Base-by-base conservation (phyloP, 1,140 invertebrate genomes). In the Bombus pyrosoma region DNA sequence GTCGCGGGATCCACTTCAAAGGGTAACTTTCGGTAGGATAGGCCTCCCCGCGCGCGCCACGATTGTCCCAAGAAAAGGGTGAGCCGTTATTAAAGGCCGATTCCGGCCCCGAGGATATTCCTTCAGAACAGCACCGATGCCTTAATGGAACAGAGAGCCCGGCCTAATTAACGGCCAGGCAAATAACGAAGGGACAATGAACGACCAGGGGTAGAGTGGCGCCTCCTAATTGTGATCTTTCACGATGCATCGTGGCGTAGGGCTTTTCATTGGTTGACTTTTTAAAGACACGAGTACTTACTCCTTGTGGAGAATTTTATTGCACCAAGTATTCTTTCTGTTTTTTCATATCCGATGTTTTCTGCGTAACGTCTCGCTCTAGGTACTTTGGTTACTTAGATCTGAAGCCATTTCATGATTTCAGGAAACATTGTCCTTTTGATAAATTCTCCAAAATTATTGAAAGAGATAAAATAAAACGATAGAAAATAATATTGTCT, bases 21-120 rank as follows among this genome's bases (percentile, higher is more conserved):
- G 89, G 79, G 82, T 47, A 87, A 90, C 86, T 90, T 90, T 86
- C 78, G 82, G 79, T 68, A 81, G 82, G 68, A 81, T 77, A 32
- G 37, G 37, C 79, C 77, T 71, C 68, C 71, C 34, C 47, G 47
- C 18, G 47, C 47, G 47, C 47, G 18, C 75, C 47, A 79, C 87
- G 89, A 90, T 87, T 90, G 79, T 90, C 89, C 79, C 84, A 82
- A 90, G 88, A 89, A 90, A 90, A 87, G 88, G 86, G 79, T 90
- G 88, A 81, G 85, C 81, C 83, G 79, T 90, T 89, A 89, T 90
- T 86, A 90, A 90, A 90, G 89, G 86, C 32, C 77, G 86, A 85
- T 90, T 90, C 83, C 73, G 80, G 74, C 77, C 59, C 62, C 64
- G 78, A 74, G 85, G 85, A 75, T 73, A 71, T 73, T 87, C 78